These are phyloP conservation scores for Neosilurus mollespiculum DNA, from an alignment of 2,797 vertebrate genomes.

Conservation along the genomic window DNA sequence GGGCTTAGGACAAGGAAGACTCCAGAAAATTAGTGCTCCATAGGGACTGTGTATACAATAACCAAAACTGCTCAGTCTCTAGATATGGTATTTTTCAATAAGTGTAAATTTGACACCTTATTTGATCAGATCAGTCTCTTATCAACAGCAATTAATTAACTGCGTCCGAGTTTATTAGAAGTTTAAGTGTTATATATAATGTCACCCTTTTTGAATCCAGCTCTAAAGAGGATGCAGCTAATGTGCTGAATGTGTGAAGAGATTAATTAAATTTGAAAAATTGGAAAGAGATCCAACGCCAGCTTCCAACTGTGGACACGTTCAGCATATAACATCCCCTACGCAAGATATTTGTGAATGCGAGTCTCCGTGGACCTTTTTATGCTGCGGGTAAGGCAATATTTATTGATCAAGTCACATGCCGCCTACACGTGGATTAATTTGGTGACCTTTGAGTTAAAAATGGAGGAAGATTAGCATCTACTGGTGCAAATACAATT, in stretches of 20 bases:
- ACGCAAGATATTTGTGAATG: not conserved
- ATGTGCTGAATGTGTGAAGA: not conserved
- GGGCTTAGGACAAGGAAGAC: too few relatives aligned
- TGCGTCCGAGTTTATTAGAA: not conserved
- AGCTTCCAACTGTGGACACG: not conserved
- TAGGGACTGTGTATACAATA: not conserved
- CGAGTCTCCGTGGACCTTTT: not conserved
- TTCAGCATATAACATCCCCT: not conserved
- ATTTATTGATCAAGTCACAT: not conserved
- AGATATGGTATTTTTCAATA: not conserved
- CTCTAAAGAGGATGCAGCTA: not conserved
- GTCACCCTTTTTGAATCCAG: not conserved
- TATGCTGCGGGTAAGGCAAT: too few relatives aligned
- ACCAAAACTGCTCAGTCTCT: not conserved
- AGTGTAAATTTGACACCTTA: not conserved
- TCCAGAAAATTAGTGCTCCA: too few relatives aligned
- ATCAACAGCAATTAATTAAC: not conserved
- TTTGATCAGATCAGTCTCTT: not conserved
- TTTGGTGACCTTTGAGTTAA: not conserved
- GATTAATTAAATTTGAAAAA: not conserved
- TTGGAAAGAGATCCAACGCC: not conserved
- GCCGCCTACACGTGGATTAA: too few relatives aligned
- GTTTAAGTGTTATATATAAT: not conserved
- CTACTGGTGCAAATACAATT: not conserved
- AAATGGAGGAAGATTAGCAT: not conserved